These are phyloP conservation scores for Troides helena DNA, from an alignment of 2,888 invertebrate genomes.

Conservation along the genomic window DNA sequence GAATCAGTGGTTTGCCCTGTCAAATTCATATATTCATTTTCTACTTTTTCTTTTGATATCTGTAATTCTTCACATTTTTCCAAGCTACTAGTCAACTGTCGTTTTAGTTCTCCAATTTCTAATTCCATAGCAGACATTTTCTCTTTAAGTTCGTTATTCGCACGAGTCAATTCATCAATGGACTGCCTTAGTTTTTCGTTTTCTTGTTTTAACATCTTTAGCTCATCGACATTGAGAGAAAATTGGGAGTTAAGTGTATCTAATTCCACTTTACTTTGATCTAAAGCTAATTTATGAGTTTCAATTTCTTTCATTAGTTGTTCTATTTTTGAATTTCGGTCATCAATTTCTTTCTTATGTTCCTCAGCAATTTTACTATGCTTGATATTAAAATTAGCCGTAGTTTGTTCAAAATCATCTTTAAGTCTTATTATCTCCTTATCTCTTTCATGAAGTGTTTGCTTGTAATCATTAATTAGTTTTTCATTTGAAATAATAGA, in stretches of 20 bases:
- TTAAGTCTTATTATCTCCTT: conserved; percentile 76
- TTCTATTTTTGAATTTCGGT: conserved; percentile 74
- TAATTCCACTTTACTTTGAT: conserved; percentile 73
- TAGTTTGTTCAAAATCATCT: conserved; percentile 71
- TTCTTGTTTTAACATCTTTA: conserved; percentile 67
- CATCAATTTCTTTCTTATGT: conserved; percentile 74
- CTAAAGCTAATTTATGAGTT: conserved; percentile 65
- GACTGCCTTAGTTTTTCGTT: conserved; percentile 66
- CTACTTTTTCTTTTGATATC: conserved; percentile 79
- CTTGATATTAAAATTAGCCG: conserved; percentile 73
- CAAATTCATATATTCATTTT: conserved; percentile 80
- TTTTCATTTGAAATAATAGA: conserved; percentile 63
- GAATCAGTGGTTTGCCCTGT: conserved; percentile 82
- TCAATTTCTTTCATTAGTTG: conserved; percentile 73
- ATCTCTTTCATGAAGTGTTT: conserved; percentile 76
- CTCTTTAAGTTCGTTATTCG: conserved; percentile 58
- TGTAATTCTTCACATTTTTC: conserved; percentile 80
- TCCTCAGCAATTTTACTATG: conserved; percentile 76
- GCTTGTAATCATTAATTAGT: conserved; percentile 70
- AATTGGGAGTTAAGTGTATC: conserved; percentile 71
- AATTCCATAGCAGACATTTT: conserved; percentile 75
- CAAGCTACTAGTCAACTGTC: conserved; percentile 76
- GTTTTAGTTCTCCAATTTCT: conserved; percentile 78
- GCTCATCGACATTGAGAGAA: conserved; percentile 63
- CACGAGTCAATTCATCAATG: conserved; percentile 64